Percentiles rank a stretch among this genome's conserved stretches.
phyloP scores from a whole-genome alignment of 2,113 vertebrate species.

The Electrona antarctica region DNA sequence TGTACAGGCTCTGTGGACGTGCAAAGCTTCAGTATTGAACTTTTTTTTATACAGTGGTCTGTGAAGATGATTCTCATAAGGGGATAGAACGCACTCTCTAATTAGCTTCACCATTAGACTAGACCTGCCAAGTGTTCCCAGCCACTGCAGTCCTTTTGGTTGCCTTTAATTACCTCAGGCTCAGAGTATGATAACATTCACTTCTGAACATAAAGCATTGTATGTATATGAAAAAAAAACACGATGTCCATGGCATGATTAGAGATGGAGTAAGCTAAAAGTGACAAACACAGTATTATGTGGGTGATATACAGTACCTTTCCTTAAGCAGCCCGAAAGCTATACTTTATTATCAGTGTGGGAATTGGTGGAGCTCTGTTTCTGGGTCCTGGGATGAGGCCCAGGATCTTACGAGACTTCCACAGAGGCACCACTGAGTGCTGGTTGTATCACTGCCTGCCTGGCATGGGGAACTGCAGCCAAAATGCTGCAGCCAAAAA shows the following conservation, averaged over 20 bases:
- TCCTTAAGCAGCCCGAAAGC: slow-evolving; percentile 2
- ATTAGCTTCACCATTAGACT: slow-evolving; percentile 74
- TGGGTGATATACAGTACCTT: slow-evolving; percentile 35
- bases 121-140: slow-evolving; percentile 59
- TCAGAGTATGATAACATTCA: slow-evolving; percentile 61
- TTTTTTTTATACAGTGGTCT: slow-evolving; percentile 41
- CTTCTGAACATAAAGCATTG: slow-evolving; percentile 45
- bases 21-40: slow-evolving; percentile 50
- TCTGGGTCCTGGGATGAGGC: no score
- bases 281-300: slow-evolving; percentile 17
- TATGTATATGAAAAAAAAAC: slow-evolving; percentile 47
- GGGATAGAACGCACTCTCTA: slow-evolving; percentile 71
- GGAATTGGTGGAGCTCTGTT: no score
- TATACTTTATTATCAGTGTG: no score
- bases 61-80: slow-evolving; percentile 68
- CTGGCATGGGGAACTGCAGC: no score
- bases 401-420: no score
- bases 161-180: slow-evolving; percentile 74
- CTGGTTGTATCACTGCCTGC: no score
- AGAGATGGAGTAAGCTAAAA: slow-evolving; percentile 37
- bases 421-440: no score
- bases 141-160: slow-evolving; percentile 71
- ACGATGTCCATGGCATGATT: slow-evolving; percentile 63
- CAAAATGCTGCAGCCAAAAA: no score
- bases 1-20: slow-evolving; percentile 33